Base-by-base conservation (phyloP, 2,888 invertebrate genomes). In the Dioctria rufipes region DNA sequence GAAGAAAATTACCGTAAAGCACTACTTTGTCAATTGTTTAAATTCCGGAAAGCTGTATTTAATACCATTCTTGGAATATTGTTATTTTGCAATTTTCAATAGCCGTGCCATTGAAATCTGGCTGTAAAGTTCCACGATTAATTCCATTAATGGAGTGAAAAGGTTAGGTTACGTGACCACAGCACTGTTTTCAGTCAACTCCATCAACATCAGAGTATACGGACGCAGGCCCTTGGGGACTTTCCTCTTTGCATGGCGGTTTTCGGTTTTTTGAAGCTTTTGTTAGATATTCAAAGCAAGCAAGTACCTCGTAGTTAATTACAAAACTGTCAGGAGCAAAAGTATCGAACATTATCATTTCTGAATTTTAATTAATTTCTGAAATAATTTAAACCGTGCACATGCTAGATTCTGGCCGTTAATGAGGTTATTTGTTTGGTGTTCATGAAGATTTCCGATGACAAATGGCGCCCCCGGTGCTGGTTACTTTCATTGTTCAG, bases 291-390 rank as follows among this genome's bases (percentile, higher is more conserved):
- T 66, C 43, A 9, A 66, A 63, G 40, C 51, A 13, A 39, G 49
- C 63, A 42, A 77, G 51, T 78, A 8, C 43, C 67, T 86, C 87
- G 87, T 86, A 88, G 88, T 89, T 88, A 88, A 88, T 88, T 88
- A 88, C 88, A 86, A 88, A 88, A 87, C 89, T 88, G 88, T 89
- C 88, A 88, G 88, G 86, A 86, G 87, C 88, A 88, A 86, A 86
- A 86, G 86, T 83, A 82, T 83, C 77, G 78, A 81, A 80, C 66
- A 81, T 82, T 78, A 78, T 77, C 63, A 77, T 77, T 77, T 77
- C 77, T 77, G 77, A 77, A 77, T 77, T 77, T 77, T 77, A 77
- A 77, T 77, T 77, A 77, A 77, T 77, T 77, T 42, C 77, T 77
- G 61, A 63, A 77, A 63, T 49, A 63, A 77, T 49, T 77, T 77